Base-by-base conservation (phyloP, 2,888 invertebrate species). In the Nipponacmea schrenckii region DNA sequence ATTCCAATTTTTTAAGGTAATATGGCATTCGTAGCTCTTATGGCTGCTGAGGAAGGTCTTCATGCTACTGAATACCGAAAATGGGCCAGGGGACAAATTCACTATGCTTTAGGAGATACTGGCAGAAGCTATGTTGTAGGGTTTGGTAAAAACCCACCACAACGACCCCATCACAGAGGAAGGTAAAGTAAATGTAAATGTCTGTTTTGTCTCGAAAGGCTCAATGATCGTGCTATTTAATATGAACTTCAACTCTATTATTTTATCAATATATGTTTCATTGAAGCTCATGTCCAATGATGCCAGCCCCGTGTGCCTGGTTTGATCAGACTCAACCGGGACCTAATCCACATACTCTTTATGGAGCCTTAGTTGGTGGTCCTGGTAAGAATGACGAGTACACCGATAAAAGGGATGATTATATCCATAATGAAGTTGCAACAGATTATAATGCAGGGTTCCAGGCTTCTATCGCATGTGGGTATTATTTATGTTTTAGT, bases 221-320 rank as follows among this genome's bases (percentile, higher is more conserved):
- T 20, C 17, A 2, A 5, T 17, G n/a, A 24, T 24, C 20, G 14
- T n/a, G 14, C 63, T n/a, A 63, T n/a, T 12, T 63, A 24, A n/a
- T 24, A n/a, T n/a, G n/a, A n/a, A n/a, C n/a, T 39, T 39, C 4
- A 8, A 10, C 39, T 39, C 39, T 39, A 10, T 39, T 39, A 8
- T 39, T 8, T 39, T 8, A 39, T 39, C 39, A 39, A 1, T 39
- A 8, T 8, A 5, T 10, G 39, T 10, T 39, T 39, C 39, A 39
- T 39, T 39, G 39, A 68, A 86, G 86, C 62, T 86, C 86, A 3
- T 86, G 86, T 71, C 84, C 84, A 4, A 76, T 72, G 26, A 75
- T 75, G 45, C 80, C 79, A 10, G 83, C 83, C 8, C 79, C 80
- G 0, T 86, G 86, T 70, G 79, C 78, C n/a, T 84, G 83, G 83